These are phyloP conservation scores for Caenorhabditis angaria DNA, from an alignment of 2,888 invertebrate genomes.

Conservation along the genomic window DNA sequence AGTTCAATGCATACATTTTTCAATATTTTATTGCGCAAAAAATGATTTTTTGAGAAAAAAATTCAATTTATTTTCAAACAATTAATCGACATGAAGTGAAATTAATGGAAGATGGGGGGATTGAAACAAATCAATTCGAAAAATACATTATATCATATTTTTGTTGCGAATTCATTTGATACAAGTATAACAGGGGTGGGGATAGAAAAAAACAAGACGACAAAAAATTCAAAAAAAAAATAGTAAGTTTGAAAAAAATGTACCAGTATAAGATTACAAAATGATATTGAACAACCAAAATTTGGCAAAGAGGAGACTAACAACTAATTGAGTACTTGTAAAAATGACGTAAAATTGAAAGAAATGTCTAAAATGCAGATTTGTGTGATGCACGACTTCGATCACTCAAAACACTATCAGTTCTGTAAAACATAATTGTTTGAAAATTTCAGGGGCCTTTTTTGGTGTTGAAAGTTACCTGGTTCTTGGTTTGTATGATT, in stretches of 20 bases:
- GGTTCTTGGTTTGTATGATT: constrained; percentile 26
- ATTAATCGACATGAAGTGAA: constrained; percentile 38
- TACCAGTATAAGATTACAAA: constrained; percentile 36
- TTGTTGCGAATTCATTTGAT: constrained; percentile 3
- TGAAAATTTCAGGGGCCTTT: background rate
- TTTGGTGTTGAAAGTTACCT: constrained; percentile 18
- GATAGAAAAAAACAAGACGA: constrained; percentile 5
- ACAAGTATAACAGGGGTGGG: background rate
- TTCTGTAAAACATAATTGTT: constrained; percentile 13
- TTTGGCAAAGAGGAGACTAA: constrained; percentile 15
- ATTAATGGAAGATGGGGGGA: constrained; percentile 24
- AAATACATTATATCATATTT: constrained; percentile 4
- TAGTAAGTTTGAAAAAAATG: too few relatives aligned
- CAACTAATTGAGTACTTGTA: background rate
- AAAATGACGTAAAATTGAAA: background rate
- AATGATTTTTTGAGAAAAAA: constrained; percentile 9
- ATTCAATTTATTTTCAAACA: constrained; percentile 6
- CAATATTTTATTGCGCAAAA: constrained; percentile 14
- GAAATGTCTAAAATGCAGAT: constrained; percentile 16
- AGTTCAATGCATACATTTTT: constrained; percentile 12
- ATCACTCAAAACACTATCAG: constrained; percentile 43
- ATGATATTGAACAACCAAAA: constrained; percentile 42
- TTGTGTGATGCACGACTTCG: constrained; percentile 41
- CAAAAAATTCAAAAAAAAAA: background rate
- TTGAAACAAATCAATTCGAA: constrained; percentile 10